A percentile compares a stretch with the other conserved stretches of the same genome.
Conservation (phyloP, 2,113 vertebrate genomes). For the Eublepharis macularius region DNA sequence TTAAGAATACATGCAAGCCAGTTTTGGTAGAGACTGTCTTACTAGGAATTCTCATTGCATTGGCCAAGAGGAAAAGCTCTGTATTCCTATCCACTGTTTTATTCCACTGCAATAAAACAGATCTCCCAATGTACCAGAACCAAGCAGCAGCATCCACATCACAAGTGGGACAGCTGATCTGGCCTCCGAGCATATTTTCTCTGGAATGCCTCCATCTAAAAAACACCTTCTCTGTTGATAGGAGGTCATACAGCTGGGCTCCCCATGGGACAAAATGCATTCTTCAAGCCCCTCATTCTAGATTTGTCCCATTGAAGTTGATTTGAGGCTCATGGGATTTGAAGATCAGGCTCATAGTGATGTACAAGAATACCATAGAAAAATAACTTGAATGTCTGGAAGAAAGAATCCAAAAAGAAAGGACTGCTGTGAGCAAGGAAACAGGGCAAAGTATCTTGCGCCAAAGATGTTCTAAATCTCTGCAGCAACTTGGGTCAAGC, state of each 20-base stretch:
- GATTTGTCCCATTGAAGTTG: background rate
- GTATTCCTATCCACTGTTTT: background rate
- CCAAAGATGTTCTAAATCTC: background rate
- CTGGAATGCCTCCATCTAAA: background rate
- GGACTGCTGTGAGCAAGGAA: background rate
- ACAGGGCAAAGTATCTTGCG: background rate
- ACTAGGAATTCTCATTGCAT: background rate
- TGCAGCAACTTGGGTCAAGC: background rate
- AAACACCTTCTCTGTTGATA: background rate
- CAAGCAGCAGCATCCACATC: background rate
- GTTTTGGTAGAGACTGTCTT: background rate
- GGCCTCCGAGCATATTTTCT: background rate
- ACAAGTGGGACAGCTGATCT: background rate
- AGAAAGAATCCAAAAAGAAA: background rate
- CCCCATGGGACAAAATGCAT: background rate
- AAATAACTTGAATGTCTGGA: background rate
- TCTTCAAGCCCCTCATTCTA: background rate
- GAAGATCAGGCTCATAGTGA: background rate
- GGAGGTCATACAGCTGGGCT: background rate
- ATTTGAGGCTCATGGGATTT: background rate
- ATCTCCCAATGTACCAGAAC: background rate
- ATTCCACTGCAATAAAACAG: background rate
- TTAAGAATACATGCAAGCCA: background rate
- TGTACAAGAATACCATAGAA: background rate
- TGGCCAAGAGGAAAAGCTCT: background rate